phyloP scores from a whole-genome alignment of 2,113 vertebrate genomes.

The Pterocles burchelli region DNA sequence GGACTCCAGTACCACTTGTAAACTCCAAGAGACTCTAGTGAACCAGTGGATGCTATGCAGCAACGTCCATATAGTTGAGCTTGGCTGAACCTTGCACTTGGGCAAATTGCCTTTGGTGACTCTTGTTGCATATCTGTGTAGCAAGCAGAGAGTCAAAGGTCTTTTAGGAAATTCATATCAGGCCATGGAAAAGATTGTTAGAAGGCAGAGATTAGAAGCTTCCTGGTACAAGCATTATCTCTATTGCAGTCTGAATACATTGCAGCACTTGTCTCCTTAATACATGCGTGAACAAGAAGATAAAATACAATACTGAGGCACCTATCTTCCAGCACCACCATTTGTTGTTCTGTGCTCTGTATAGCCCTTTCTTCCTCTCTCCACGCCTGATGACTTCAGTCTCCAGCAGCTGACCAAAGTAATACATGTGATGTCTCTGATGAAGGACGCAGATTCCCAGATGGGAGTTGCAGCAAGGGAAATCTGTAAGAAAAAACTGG shows the following conservation, averaged over 20 bases:
- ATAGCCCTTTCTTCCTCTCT: not conserved
- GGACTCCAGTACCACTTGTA: not conserved
- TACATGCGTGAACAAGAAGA: not conserved
- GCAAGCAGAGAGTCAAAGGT: not conserved
- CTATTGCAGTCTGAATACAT: not conserved
- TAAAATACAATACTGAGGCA: not conserved
- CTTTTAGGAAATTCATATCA: not conserved
- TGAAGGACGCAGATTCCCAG: not conserved
- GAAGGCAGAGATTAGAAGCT: not conserved
- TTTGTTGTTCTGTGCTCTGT: not conserved
- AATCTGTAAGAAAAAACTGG: not conserved
- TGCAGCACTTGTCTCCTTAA: not conserved
- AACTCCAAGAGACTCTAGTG: not conserved
- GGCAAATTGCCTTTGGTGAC: not conserved
- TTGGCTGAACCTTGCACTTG: not conserved
- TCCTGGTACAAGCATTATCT: not conserved
- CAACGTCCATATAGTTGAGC: not conserved
- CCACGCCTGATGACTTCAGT: not conserved
- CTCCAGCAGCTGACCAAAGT: not conserved
- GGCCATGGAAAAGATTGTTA: not conserved
- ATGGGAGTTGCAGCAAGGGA: not conserved
- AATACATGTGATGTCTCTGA: rapidly evolving
- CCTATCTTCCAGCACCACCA: not conserved
- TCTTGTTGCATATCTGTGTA: not conserved
- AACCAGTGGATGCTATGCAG: not conserved